phyloP scores from a whole-genome alignment of 2,113 vertebrate genomes.

The Megaptera novaeangliae region DNA sequence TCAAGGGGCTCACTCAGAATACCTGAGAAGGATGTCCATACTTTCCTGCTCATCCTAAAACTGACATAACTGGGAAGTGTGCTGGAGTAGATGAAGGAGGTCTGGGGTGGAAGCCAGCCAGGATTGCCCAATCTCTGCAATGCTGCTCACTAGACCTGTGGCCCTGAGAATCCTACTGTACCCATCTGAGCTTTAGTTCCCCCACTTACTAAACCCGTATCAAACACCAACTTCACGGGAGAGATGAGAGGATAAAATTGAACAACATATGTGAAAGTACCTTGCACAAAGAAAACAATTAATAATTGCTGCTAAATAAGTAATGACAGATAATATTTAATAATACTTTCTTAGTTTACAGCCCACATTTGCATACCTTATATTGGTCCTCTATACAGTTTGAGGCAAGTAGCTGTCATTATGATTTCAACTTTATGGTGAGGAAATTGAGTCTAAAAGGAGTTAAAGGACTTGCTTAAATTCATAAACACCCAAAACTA shows the following conservation, averaged over 20 bases:
- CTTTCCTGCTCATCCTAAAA: background rate
- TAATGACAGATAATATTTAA: background rate
- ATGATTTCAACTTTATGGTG: background rate
- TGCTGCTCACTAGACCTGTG: background rate
- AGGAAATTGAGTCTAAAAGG: background rate
- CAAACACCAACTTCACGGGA: background rate
- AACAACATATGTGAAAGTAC: background rate
- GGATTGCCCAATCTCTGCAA: fast-evolving
- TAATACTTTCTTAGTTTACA: background rate
- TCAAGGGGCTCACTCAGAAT: background rate
- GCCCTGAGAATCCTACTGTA: background rate
- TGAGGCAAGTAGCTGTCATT: background rate
- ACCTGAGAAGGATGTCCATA: background rate
- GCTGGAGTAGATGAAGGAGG: too few species aligned
- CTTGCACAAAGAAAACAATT: background rate
- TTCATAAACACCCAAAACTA: background rate
- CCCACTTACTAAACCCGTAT: background rate
- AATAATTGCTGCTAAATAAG: background rate
- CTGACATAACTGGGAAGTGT: background rate
- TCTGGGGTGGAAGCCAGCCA: background rate
- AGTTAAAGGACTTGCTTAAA: background rate
- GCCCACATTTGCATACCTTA: background rate
- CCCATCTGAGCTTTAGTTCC: background rate
- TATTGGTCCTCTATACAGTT: background rate
- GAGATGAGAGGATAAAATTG: background rate